Base-by-base conservation (phyloP, 23 tunicate genomes). In the Ciona savignyi region DNA sequence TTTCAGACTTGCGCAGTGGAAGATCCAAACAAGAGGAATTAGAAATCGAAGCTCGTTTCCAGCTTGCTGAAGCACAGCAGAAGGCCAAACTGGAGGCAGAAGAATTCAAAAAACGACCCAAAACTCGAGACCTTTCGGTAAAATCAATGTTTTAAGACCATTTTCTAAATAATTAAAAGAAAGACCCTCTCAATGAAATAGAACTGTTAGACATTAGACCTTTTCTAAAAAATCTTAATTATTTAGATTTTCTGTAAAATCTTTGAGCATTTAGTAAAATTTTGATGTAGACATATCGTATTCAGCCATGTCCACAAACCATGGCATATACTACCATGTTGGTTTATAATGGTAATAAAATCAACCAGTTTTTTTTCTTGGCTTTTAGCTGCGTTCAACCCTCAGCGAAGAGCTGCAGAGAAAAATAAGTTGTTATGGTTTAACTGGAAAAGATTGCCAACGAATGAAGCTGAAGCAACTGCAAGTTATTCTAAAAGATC, bases 61-160 rank as follows among this genome's bases (percentile, higher is more conserved):
- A 89, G 35, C 78, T 91, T 15, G 89, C 91, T 27, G 82, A 85
- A 48, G 97, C 97, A 22, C 86, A 85, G 27, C 86, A 80, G 65
- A 69, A 61, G 30, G 97, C 97, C 11, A 91, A 76, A 62, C 27
- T 29, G 34, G 63, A 56, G 56, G 97, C 97, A 4, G 86, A 70
- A 70, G 83, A 80, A 66, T 89, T 83, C 32, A 56, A 77, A 33
- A 51, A 66, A 35, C 73, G 27, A 72, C 60, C 66, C 65, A 78
- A 67, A 72, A 31, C 29, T 28, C 20, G 27, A 33, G 56, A 42
- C 15, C 11, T 15, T 42, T 42, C 56, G 15, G 56, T 42, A 42
- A 42, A 15, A 6, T 6, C 9, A 42, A 42, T 42, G 15, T 6
- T 6, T 42, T 42, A 42, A n/a, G n/a, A n/a, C n/a, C n/a, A n/a